Conservation (phyloP, 2,888 invertebrate species). For the Macaria notata region DNA sequence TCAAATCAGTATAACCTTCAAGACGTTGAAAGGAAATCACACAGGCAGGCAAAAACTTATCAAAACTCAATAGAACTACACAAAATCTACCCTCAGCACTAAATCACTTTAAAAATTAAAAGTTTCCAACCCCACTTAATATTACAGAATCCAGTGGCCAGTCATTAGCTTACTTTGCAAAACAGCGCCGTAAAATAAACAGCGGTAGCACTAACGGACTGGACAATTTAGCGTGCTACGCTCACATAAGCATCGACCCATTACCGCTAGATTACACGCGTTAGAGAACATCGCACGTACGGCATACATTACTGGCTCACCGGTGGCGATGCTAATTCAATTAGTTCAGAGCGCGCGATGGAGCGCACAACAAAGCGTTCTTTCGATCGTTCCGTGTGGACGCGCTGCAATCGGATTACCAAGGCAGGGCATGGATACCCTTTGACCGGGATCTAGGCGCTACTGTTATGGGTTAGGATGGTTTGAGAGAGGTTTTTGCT, state of each 20-base stretch:
- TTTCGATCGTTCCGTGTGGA: conserved; percentile 49
- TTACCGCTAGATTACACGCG: conserved; percentile 27
- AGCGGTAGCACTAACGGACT: conserved; percentile 18
- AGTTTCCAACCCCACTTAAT: not conserved
- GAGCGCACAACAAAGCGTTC: conserved; percentile 59
- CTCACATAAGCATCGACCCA: conserved; percentile 18
- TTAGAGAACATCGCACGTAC: conserved; percentile 31
- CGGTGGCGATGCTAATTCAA: conserved; percentile 59
- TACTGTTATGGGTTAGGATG: conserved; percentile 5
- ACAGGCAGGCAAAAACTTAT: too few relatives aligned
- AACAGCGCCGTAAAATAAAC: conserved; percentile 10
- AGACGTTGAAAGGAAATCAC: too few relatives aligned
- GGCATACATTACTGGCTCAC: conserved; percentile 39
- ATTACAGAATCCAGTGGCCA: conserved; percentile 1
- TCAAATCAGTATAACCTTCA: too few relatives aligned
- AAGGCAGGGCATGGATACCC: conserved; percentile 53
- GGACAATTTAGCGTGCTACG: conserved; percentile 22
- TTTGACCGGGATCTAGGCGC: conserved; percentile 16
- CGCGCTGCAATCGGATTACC: conserved; percentile 68
- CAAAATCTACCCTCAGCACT: too few relatives aligned
- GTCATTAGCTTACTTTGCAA: not conserved
- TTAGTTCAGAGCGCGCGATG: conserved; percentile 63
- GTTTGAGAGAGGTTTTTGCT: not conserved
- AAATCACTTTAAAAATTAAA: too few relatives aligned
- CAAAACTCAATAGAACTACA: too few relatives aligned